Base-by-base conservation (phyloP, 2,888 invertebrate species). In the Papilio protenor region DNA sequence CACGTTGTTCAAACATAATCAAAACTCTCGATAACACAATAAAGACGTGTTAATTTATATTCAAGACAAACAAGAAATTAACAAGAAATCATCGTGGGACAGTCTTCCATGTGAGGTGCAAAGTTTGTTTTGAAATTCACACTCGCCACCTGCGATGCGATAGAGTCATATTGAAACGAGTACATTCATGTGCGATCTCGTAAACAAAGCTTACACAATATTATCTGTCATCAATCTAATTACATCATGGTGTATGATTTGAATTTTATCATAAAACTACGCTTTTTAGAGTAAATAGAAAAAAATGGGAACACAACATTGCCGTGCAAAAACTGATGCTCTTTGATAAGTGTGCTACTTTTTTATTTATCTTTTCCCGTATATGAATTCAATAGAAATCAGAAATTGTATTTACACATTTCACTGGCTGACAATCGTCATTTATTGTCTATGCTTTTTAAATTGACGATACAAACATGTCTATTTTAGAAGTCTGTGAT, bases 71-170 rank as follows among this genome's bases (percentile, higher is more conserved):
- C 47, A 61, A 61, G 59, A 23, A 45, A 47, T 27, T 71, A 76
- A 71, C 27, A 59, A 71, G 70, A 70, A 59, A 45, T 57, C 59
- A 76, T 47, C 76, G 59, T 61, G 71, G 59, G 71, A 76, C 71
- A 59, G 69, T 40, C 61, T 52, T 33, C 71, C 76, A 21, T 52
- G 23, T 75, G 23, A 75, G 57, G 69, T 75, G 23, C 6, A 70
- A 10, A 40, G 59, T 64, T 77, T 77, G 77, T 77, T 77, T 69
- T 73, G 77, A 77, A 66, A 73, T 77, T 73, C 57, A 59, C 69
- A 64, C 49, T 61, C 45, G 71, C 27, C 76, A 76, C 77, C 77
- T 77, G 77, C 69, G 59, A 40, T 18, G 16, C 27, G 61, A 47
- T 21, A 73, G 21, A 66, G 40, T 27, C 45, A n/a, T 66, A 49